Evolutionary conservation across 2,888 invertebrate genomes (phyloP), one percentile per base, ranked within the genome.

Genomic region (Nomada fabriciana): DNA sequence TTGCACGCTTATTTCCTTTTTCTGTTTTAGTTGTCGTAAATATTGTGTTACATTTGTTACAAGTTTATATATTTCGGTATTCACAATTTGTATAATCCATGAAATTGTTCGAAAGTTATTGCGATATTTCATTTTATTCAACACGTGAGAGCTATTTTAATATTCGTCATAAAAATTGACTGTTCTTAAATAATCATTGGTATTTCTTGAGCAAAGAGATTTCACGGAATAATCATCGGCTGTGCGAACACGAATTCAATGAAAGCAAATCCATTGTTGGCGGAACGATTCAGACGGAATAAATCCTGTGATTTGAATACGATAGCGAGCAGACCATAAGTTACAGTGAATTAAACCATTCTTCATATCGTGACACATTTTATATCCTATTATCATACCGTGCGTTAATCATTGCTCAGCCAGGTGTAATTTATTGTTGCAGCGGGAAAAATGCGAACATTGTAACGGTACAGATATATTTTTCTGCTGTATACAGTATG

Each of bases 281-380:
- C 13, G 3, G 42, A 64, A 25, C 42, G 68, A 50, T 68, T 68
- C 55, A 25, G 74, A 25, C 29, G 57, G 52, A 68, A 79, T 52
- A 75, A 69, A 59, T 42, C 75, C 25, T 10, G 18, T 42, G 68
- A 69, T 76, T 64, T 60, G 65, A 70, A 70, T 65, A 47, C 55
- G 64, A 68, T 60, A 76, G 57, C 20, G 25, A 53, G n/a, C 59
- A 4, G 65, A 1, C 29, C 15, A 20, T 60, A 55, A 65, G 60
- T 76, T 70, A 76, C 60, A 52, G 20, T 47, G 76, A 76, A 76
- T 80, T 80, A 65, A 76, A 80, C 70, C 80, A 76, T 80, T 80
- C 76, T 76, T 80, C 80, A 76, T 71, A 61, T 76, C 60, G 47
- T 47, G 76, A 50, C 70, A 59, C 65, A 76, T 76, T 76, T 79